phyloP scores from a whole-genome alignment of 2,113 vertebrate species.

The Oreochromis aureus region DNA sequence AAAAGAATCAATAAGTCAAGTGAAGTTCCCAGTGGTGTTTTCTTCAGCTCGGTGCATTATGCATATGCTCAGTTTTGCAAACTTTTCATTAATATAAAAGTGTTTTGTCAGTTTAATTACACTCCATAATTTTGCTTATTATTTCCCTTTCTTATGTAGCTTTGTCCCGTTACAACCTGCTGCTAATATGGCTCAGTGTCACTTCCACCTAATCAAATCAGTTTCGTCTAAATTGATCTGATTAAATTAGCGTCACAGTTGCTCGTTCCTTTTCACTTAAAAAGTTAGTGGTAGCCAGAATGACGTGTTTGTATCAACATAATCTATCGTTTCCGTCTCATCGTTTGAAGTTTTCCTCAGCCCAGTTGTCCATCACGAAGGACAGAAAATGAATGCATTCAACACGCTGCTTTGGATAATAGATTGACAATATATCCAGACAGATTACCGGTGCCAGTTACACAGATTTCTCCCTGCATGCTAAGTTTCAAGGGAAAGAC shows the following conservation, averaged over 20 bases:
- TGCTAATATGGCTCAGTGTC: neutral
- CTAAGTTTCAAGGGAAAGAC: conserved; percentile 24
- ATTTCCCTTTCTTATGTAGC: neutral
- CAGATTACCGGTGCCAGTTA: conserved; percentile 19
- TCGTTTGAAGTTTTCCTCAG: conserved; percentile 1
- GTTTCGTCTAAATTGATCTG: neutral
- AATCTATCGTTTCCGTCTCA: conserved; percentile 9
- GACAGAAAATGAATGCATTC: conserved; percentile 31
- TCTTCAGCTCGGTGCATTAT: neutral
- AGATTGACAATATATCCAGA: conserved; percentile 28
- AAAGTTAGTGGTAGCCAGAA: neutral
- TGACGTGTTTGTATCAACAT: neutral
- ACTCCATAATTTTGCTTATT: neutral
- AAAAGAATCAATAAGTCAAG: neutral
- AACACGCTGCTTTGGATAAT: conserved; percentile 13
- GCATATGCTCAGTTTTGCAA: neutral
- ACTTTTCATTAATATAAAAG: neutral
- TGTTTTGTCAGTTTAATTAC: neutral
- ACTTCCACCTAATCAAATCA: neutral
- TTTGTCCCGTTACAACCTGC: neutral
- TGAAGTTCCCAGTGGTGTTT: neutral
- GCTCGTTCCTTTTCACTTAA: neutral
- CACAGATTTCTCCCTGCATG: conserved; percentile 22
- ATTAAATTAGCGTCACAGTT: conserved; percentile 8
- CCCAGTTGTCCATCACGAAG: conserved; percentile 11